These are phyloP conservation scores for Acyrthosiphon pisum DNA, from an alignment of 1,140 invertebrate species.

Conservation along the genomic window DNA sequence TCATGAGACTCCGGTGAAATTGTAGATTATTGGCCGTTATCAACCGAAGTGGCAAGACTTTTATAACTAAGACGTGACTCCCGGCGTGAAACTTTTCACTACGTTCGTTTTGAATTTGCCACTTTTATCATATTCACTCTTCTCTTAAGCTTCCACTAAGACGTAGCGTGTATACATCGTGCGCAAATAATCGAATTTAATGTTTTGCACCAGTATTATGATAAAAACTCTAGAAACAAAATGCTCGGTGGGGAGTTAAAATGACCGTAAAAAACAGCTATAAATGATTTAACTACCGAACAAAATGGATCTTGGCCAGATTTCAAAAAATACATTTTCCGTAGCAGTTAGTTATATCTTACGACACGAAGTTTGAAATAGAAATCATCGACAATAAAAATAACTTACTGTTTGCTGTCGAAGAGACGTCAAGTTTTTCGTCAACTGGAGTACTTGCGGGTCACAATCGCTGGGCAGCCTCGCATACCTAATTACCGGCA, in stretches of 20 bases:
- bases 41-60: constrained; percentile 25
- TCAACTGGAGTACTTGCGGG: constrained; percentile 76
- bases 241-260: background rate
- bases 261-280: background rate
- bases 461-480: constrained; percentile 88
- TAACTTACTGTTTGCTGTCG: constrained; percentile 73
- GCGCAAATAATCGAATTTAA: background rate
- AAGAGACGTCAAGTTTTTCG: constrained; percentile 77
- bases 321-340: background rate
- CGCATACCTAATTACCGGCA: constrained; percentile 91
- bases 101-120: constrained; percentile 3
- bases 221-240: background rate
- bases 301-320: background rate
- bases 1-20: background rate
- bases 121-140: background rate
- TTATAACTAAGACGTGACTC: constrained; percentile 38
- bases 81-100: background rate
- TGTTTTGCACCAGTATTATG: background rate
- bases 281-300: background rate
- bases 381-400: background rate
- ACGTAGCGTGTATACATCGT: background rate
- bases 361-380: background rate
- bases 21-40: constrained; percentile 36
- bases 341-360: background rate
- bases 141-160: background rate